phyloP scores from a whole-genome alignment of 2,797 vertebrate genomes.

The Lacerta viridis region DNA sequence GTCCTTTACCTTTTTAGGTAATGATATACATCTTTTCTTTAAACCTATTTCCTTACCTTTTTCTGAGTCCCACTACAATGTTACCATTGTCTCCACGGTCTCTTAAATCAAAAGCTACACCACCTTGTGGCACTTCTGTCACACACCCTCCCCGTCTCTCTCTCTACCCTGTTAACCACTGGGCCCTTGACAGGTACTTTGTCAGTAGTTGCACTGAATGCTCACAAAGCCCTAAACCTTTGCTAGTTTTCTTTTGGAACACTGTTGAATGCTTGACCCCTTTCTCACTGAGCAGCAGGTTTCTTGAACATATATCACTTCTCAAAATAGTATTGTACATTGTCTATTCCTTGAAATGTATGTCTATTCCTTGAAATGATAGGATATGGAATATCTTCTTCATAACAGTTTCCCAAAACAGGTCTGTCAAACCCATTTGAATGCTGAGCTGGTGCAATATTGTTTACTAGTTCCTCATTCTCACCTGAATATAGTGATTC shows the following conservation, averaged over 20 bases:
- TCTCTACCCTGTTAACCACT: too few species aligned
- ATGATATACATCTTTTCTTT: too few species aligned
- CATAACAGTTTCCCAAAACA: background rate
- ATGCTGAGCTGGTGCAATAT: background rate
- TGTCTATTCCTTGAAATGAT: background rate
- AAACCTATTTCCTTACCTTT: too few species aligned
- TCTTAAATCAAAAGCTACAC: too few species aligned
- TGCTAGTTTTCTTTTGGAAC: background rate
- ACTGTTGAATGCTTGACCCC: background rate
- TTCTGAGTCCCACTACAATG: too few species aligned
- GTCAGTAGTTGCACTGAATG: background rate
- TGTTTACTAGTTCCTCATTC: background rate
- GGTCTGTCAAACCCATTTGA: background rate
- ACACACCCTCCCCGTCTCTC: too few species aligned
- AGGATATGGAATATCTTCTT: conserved; percentile 1
- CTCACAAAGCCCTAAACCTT: background rate
- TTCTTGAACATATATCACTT: background rate
- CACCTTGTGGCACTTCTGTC: too few species aligned
- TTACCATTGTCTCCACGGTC: too few species aligned
- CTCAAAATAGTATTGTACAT: background rate
- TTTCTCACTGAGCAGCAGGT: background rate
- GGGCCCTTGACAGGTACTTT: background rate
- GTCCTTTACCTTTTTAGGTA: too few species aligned
- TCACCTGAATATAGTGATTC: conserved; percentile 7
- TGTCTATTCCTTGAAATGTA: background rate